These are phyloP conservation scores for Asobara japonica DNA, from an alignment of 1,140 invertebrate genomes.

Conservation along the genomic window DNA sequence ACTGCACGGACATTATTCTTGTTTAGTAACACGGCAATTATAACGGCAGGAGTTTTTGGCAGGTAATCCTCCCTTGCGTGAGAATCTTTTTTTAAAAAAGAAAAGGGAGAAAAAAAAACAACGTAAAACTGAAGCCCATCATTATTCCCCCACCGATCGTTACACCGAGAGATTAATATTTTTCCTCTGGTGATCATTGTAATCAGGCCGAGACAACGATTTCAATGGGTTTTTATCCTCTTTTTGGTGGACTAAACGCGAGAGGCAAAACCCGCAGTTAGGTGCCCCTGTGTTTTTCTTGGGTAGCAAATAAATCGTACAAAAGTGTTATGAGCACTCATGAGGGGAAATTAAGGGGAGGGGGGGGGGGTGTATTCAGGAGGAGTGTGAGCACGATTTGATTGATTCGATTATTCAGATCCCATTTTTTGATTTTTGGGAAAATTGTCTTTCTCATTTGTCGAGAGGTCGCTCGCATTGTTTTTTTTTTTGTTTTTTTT, in stretches of 20 bases:
- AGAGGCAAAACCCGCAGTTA: not conserved
- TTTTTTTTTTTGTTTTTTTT: no score
- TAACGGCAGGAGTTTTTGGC: not conserved
- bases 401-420: no score
- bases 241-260: not conserved
- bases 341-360: not conserved
- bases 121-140: not conserved
- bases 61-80: not conserved
- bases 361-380: no score
- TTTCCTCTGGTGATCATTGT: not conserved
- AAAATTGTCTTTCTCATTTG: no score
- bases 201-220: not conserved
- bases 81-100: not conserved
- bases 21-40: not conserved
- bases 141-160: not conserved
- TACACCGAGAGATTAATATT: conserved; percentile 3
- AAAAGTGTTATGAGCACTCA: not conserved
- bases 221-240: not conserved
- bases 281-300: not conserved
- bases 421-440: no score
- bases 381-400: no score
- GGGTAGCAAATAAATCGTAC: not conserved
- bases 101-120: not conserved
- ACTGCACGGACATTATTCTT: not conserved
- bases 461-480: no score